These are phyloP conservation scores for Tribolium castaneum DNA, from an alignment of 1,140 invertebrate species.

Conservation along the genomic window DNA sequence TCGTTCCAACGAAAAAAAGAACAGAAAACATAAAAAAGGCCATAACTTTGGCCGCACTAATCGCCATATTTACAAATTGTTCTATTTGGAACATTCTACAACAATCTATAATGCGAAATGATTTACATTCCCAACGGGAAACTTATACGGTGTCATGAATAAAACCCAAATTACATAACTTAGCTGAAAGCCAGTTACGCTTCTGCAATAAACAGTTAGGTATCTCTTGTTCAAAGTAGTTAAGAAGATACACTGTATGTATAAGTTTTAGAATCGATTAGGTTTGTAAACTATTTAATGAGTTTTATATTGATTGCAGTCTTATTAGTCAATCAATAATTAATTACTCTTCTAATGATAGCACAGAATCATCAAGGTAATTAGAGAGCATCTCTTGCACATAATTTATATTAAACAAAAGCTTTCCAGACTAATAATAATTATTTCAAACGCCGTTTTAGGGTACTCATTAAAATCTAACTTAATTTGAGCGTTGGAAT, in stretches of 20 bases:
- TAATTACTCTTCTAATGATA: slow-evolving; percentile 30
- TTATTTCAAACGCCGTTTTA: not conserved
- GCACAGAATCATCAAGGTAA: slow-evolving; percentile 3
- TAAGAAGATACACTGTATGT: not conserved
- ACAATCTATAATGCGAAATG: slow-evolving; percentile 26
- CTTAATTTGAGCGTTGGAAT: no score
- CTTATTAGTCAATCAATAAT: slow-evolving; percentile 26
- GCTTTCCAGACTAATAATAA: not conserved
- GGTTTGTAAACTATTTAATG: slow-evolving; percentile 41
- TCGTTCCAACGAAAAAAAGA: no score
- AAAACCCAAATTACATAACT: slow-evolving; percentile 44
- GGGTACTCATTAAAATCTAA: not conserved
- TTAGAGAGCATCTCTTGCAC: slow-evolving; percentile 7
- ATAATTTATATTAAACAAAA: slow-evolving; percentile 10
- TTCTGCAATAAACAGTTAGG: slow-evolving; percentile 44
- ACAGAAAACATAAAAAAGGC: no score
- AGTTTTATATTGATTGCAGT: slow-evolving; percentile 41
- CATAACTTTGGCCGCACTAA: no score
- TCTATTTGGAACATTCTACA: not conserved
- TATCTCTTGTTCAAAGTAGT: slow-evolving; percentile 36
- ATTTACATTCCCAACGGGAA: slow-evolving; percentile 37
- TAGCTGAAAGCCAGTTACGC: slow-evolving; percentile 43
- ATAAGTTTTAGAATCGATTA: slow-evolving; percentile 43
- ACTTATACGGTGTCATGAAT: slow-evolving; percentile 5
- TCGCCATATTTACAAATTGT: not conserved